A percentile compares a stretch with the other conserved stretches of the same genome.
These are phyloP conservation scores for Mimumesa dahlbomi DNA, from an alignment of 2,888 invertebrate genomes.

Conservation along the genomic window DNA sequence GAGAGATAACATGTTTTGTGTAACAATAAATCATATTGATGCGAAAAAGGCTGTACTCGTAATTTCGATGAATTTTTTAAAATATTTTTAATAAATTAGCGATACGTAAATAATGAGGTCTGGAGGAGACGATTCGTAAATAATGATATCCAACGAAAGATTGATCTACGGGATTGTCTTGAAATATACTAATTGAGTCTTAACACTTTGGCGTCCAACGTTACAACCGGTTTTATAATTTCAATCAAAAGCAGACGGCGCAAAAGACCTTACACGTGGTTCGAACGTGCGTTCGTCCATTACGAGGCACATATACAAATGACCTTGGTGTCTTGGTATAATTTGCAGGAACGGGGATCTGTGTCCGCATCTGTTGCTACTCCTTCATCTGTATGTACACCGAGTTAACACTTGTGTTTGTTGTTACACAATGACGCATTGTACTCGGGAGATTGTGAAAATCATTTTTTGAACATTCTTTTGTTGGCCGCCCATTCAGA, in stretches of 20 bases:
- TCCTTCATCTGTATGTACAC: constrained; percentile 35
- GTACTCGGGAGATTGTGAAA: constrained; percentile 21
- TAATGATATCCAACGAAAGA: too few species aligned
- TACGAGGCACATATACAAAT: constrained; percentile 27
- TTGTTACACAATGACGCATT: constrained; percentile 23
- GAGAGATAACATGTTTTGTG: too few species aligned
- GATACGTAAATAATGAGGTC: too few species aligned
- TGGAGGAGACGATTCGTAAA: too few species aligned
- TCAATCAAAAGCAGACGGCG: constrained; percentile 51
- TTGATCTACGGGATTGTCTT: not conserved
- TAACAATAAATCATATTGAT: too few species aligned
- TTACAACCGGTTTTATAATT: constrained; percentile 58
- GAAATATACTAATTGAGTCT: not conserved
- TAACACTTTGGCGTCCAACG: constrained; percentile 7
- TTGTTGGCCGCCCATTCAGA: not conserved
- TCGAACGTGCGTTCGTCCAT: constrained; percentile 41
- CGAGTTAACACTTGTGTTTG: constrained; percentile 38
- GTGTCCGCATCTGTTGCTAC: constrained; percentile 33
- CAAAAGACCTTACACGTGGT: constrained; percentile 57
- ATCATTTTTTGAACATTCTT: constrained; percentile 38
- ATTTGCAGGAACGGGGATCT: constrained; percentile 47
- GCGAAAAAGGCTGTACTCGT: too few species aligned
- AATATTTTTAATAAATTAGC: too few species aligned
- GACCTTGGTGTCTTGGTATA: constrained; percentile 55
- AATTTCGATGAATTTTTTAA: too few species aligned